A percentile compares a stretch with the other conserved stretches of the same genome.
These are phyloP conservation scores for Drosophila ogumai DNA, from an alignment of 1,140 invertebrate genomes.

Conservation along the genomic window DNA sequence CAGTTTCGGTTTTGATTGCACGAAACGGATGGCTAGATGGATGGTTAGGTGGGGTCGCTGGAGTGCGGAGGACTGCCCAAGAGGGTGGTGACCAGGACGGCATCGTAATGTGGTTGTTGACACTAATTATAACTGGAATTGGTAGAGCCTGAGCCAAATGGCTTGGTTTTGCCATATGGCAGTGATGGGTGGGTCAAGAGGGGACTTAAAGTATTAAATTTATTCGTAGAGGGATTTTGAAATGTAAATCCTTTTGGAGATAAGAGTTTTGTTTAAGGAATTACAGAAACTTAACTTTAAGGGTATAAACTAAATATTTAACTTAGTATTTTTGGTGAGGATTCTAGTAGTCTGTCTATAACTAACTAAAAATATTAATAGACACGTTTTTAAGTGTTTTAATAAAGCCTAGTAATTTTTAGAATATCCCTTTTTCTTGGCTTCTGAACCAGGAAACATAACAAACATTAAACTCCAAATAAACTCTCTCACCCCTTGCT, in stretches of 20 bases:
- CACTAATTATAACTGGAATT: conserved; percentile 83
- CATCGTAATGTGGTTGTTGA: conserved; percentile 82
- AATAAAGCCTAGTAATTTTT: neutral
- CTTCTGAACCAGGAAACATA: neutral
- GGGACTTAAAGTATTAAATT: neutral
- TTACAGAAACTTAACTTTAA: neutral
- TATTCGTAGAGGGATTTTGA: neutral
- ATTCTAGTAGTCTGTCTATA: no score
- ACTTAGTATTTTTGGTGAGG: no score
- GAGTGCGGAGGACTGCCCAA: neutral
- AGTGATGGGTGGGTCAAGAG: neutral
- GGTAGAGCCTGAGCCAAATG: conserved; percentile 49
- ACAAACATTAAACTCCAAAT: neutral
- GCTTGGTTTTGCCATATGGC: conserved; percentile 18
- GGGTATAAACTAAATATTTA: neutral
- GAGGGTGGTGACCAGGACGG: conserved; percentile 25
- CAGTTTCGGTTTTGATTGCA: conserved; percentile 78
- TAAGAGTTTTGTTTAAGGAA: neutral
- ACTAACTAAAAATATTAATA: no score
- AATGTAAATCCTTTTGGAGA: neutral
- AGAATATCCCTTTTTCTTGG: no score
- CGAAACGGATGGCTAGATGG: conserved; percentile 25
- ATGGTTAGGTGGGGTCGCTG: conserved; percentile 24
- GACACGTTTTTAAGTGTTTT: no score
- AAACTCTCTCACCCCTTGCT: neutral